Conservation (phyloP, 30 jellyfish, hydroid and myxozoan genomes). For the Hydra vulgaris region DNA sequence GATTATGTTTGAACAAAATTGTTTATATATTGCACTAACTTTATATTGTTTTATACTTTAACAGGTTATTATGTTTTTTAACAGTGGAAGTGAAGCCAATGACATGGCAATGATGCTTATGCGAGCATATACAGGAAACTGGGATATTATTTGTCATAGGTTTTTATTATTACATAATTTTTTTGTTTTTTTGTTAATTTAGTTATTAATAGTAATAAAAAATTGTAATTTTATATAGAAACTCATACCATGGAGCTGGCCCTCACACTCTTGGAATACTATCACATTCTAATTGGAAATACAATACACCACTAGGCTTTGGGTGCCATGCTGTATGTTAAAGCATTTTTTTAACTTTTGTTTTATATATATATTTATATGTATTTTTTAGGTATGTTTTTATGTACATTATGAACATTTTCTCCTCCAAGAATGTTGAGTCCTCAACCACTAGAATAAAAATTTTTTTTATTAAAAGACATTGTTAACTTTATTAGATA, state of each 20-base stretch:
- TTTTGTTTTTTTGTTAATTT: too few relatives aligned
- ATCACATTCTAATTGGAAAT: conserved; percentile 67
- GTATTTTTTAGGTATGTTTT: too few relatives aligned
- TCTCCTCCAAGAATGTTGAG: too few relatives aligned
- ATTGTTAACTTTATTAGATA: too few relatives aligned
- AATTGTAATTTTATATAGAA: not conserved
- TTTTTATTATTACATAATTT: too few relatives aligned
- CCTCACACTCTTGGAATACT: conserved; percentile 72
- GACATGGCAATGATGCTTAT: conserved; percentile 87
- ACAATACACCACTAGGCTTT: conserved; percentile 68
- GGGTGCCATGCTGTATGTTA: conserved; percentile 71
- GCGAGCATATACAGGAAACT: conserved; percentile 81
- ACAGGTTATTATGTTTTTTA: conserved; percentile 44
- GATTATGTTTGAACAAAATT: too few relatives aligned
- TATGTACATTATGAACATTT: too few relatives aligned
- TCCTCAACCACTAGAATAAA: too few relatives aligned
- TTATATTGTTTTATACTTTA: not conserved
- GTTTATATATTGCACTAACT: not conserved
- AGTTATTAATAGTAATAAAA: too few relatives aligned
- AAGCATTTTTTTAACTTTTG: too few relatives aligned
- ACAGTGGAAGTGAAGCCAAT: conserved; percentile 98
- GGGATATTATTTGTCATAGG: conserved; percentile 72
- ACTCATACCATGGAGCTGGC: conserved; percentile 19
- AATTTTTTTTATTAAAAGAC: too few relatives aligned
- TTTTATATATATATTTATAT: too few relatives aligned